Evolutionary conservation across 2,888 invertebrate species (phyloP).

Genomic region (Amphimallon solstitiale): DNA sequence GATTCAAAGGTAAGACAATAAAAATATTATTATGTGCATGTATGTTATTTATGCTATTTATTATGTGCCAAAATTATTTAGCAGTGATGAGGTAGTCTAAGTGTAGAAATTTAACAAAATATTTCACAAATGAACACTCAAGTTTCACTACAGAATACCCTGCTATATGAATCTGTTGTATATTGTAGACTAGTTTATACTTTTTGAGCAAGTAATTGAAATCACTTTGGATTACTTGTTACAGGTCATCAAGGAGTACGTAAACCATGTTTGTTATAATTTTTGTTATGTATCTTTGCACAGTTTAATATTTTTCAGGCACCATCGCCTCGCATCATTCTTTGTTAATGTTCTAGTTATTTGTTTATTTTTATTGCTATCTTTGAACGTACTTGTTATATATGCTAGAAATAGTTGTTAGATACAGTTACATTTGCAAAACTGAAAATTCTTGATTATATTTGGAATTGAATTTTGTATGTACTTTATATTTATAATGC

Average conservation of each 20-base stretch:
- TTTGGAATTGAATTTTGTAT: conserved; percentile 9
- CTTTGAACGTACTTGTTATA: conserved; percentile 14
- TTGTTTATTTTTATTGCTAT: conserved; percentile 6
- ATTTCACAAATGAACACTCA: background rate
- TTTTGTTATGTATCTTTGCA: conserved; percentile 28
- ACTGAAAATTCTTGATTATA: background rate
- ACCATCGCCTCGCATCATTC: conserved; percentile 33
- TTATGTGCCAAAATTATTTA: conserved; percentile 26
- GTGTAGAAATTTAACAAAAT: conserved; percentile 30
- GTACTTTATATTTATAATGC: background rate
- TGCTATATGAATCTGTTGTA: background rate
- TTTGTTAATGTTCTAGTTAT: conserved; percentile 5
- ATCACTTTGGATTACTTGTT: conserved; percentile 53
- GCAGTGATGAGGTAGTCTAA: conserved; percentile 35
- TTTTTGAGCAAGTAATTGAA: conserved; percentile 52
- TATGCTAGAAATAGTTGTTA: conserved; percentile 17
- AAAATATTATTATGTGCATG: conserved; percentile 17
- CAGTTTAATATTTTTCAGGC: conserved; percentile 36
- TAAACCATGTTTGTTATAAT: conserved; percentile 27
- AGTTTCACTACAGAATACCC: background rate
- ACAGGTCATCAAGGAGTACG: conserved; percentile 48
- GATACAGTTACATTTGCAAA: background rate
- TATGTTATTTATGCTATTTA: conserved; percentile 20
- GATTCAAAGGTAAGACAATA: conserved; percentile 28
- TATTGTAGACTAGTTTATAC: conserved; percentile 6